Percentiles rank a stretch among this genome's conserved stretches.
phyloP scores from a whole-genome alignment of 2,797 vertebrate species.

The Cossypha caffra region DNA sequence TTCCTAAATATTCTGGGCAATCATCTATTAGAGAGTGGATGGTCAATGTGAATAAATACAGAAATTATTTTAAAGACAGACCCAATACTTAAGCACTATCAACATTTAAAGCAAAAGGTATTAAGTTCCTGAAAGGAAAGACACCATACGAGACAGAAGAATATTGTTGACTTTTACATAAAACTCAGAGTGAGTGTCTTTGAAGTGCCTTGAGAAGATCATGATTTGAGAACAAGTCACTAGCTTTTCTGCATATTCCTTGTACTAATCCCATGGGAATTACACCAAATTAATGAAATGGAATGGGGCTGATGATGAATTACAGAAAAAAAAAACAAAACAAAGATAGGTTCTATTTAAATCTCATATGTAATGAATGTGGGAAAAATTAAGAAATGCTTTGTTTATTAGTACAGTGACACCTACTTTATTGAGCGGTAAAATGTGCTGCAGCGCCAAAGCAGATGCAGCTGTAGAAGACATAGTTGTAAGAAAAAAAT shows the following conservation, averaged over 20 bases:
- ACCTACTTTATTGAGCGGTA: background rate
- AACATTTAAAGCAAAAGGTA: background rate
- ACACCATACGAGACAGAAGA: background rate
- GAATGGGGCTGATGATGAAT: background rate
- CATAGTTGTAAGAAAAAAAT: background rate
- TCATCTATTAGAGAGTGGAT: background rate
- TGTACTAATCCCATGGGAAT: background rate
- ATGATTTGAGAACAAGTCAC: background rate
- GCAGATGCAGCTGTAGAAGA: background rate
- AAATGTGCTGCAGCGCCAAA: background rate
- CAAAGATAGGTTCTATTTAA: background rate
- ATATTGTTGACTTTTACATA: background rate
- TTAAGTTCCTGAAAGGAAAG: background rate
- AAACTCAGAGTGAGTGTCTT: background rate
- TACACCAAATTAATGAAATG: background rate
- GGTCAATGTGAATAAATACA: background rate
- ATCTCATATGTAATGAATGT: background rate
- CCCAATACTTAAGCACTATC: background rate
- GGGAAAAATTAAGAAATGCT: background rate
- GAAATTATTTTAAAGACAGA: background rate
- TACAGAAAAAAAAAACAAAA: background rate
- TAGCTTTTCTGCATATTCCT: background rate
- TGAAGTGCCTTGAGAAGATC: background rate
- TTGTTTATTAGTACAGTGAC: background rate
- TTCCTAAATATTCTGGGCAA: background rate